Evolutionary conservation across 2,113 vertebrate genomes (phyloP).

Genomic region (Ia io): DNA sequence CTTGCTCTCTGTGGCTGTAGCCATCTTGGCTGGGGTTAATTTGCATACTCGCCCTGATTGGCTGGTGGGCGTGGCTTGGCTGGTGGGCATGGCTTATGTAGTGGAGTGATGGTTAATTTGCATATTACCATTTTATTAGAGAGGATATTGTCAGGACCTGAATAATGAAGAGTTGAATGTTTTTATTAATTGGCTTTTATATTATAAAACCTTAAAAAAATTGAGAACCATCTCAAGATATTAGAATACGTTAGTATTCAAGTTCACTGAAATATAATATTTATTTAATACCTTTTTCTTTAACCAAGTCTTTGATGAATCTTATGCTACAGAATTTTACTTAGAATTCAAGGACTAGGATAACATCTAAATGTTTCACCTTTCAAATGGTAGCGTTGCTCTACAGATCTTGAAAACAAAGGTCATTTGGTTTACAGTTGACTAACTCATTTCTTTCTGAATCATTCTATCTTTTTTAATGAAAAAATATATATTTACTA

Average conservation of each 20-base stretch:
- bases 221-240: background rate
- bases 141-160: background rate
- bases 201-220: background rate
- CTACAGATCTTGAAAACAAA: background rate
- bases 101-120: too few species aligned
- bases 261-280: background rate
- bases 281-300: background rate
- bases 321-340: background rate
- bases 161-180: background rate
- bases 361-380: background rate
- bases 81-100: too few species aligned
- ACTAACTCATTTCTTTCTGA: slow-evolving; percentile 33
- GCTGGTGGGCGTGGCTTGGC: too few species aligned
- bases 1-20: too few species aligned
- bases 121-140: too few species aligned
- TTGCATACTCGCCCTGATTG: too few species aligned
- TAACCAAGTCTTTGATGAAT: background rate
- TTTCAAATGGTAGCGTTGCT: background rate
- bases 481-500: background rate
- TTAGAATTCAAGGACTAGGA: background rate
- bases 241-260: background rate
- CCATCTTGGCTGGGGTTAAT: too few species aligned
- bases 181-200: slow-evolving; percentile 6
- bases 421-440: background rate
- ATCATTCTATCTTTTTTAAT: background rate